phyloP scores from a whole-genome alignment of 1,140 invertebrate species.

The Apis dorsata region DNA sequence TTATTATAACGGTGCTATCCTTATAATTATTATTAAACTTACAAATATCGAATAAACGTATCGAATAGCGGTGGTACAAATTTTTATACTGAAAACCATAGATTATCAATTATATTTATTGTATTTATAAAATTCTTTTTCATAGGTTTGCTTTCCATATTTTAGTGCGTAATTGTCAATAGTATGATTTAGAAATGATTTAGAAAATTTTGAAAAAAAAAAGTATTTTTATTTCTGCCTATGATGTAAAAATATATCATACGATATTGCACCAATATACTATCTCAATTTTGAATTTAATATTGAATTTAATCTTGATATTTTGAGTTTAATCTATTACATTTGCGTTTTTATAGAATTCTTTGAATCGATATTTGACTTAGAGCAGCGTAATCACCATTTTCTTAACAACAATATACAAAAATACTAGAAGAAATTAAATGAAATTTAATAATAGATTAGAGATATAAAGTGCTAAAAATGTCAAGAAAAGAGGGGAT shows the following conservation, averaged over 20 bases:
- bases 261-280: conserved; percentile 43
- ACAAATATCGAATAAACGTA: conserved; percentile 65
- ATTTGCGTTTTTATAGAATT: conserved; percentile 40
- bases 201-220: conserved; percentile 7
- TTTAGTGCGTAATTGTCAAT: neutral
- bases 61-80: conserved; percentile 72
- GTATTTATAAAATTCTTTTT: conserved; percentile 15
- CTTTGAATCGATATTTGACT: conserved; percentile 49
- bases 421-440: conserved; percentile 32
- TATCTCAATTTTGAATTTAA: conserved; percentile 34
- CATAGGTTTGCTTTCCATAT: neutral
- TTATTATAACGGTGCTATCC: conserved; percentile 57
- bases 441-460: neutral
- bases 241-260: neutral
- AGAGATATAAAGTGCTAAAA: conserved; percentile 21
- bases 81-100: conserved; percentile 20
- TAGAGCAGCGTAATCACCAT: conserved; percentile 47
- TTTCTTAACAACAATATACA: conserved; percentile 25
- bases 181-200: neutral
- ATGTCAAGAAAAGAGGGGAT: conserved; percentile 13
- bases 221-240: conserved; percentile 1
- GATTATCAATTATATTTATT: conserved; percentile 5
- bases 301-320: neutral
- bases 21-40: conserved; percentile 58
- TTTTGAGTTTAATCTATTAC: neutral